Base-by-base conservation (phyloP, 2,888 invertebrate genomes). In the Slavum lentiscoides region DNA sequence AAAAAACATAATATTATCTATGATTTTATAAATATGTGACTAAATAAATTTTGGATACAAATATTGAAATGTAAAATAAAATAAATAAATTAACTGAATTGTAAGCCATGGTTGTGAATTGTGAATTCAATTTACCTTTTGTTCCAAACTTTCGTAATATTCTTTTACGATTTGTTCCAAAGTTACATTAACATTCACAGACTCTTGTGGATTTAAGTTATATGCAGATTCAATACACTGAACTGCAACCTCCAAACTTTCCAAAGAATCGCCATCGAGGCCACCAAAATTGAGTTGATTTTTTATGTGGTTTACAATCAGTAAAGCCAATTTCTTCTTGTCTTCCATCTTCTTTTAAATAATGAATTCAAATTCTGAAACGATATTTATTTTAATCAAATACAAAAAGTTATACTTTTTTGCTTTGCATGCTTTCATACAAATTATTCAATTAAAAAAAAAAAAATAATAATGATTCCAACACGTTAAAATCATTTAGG, bases 201-300 rank as follows among this genome's bases (percentile, higher is more conserved):
- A 43, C 37, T 72, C 72, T 9, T 17, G 43, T 9, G 55, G 39
- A 58, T 43, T 43, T 43, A 80, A 62, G 64, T 11, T 58, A 30
- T 72, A 83, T 58, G 83, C 82, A 11, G 74, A 81, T 61, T 82
- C 82, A 43, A 83, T 72, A 23, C 83, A 83, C 8, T 83, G 82
- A 30, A 83, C 74, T 15, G 80, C 59, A 15, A 83, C 82, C 72
- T 83, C 83, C 55, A 83, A 30, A 30, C 82, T 82, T 81, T 83
- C 83, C 74, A 55, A 4, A 9, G 70, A n/a, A n/a, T 80, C 80
- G 0, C 43, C 70, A 66, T 0, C 7, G n/a, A 66, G 72, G 13
- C 2, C 6, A 2, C 23, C 58, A 39, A 43, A 8, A 6, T 49
- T 58, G 4, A 80, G 43, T 72, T 72, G 39, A 8, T 0, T 66